phyloP scores from a whole-genome alignment of 2,797 vertebrate species.

The Peromyscus melanophrys region DNA sequence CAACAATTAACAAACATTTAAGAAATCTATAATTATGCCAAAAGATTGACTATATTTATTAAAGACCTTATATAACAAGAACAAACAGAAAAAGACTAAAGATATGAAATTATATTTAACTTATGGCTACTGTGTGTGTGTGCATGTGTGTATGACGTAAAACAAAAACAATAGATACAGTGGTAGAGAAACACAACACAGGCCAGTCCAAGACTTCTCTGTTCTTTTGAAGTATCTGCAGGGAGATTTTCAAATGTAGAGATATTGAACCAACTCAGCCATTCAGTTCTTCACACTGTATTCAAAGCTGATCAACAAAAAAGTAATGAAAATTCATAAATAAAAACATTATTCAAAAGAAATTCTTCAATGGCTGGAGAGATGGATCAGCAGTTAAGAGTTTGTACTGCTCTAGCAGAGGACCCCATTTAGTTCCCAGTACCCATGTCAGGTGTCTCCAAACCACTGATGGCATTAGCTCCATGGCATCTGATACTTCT shows the following conservation, averaged over 20 bases:
- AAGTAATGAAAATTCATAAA: neutral
- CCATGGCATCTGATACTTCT: neutral
- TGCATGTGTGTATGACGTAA: neutral
- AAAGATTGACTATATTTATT: constrained; percentile 45
- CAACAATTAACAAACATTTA: neutral
- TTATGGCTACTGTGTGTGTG: neutral
- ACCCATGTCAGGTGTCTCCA: no score
- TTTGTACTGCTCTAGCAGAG: neutral
- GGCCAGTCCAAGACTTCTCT: neutral
- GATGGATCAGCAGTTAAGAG: neutral
- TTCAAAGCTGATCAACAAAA: neutral
- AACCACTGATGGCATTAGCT: no score
- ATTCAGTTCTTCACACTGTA: neutral
- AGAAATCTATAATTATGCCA: neutral
- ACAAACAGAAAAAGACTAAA: constrained; percentile 33
- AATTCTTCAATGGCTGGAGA: neutral
- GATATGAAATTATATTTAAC: constrained; percentile 19
- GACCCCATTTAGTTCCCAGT: no score
- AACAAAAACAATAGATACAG: neutral
- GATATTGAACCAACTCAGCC: constrained; percentile 24
- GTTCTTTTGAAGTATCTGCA: neutral
- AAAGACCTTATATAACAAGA: neutral
- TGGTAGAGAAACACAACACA: neutral
- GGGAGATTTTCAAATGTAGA: constrained; percentile 30
- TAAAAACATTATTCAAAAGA: constrained; percentile 15